phyloP scores from a whole-genome alignment of 1,140 invertebrate genomes.

The Hypothenemus hampei region DNA sequence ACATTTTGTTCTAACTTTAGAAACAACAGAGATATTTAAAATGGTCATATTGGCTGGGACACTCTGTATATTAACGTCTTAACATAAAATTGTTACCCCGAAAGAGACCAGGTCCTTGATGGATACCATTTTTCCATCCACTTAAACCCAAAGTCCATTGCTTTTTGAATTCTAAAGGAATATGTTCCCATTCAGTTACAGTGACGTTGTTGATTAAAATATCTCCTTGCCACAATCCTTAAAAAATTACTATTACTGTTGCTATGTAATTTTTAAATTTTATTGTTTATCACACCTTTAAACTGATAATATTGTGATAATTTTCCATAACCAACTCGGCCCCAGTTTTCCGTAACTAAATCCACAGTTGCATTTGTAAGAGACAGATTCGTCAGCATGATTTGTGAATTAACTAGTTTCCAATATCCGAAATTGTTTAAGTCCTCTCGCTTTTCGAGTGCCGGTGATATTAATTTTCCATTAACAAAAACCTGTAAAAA shows the following conservation, averaged over 20 bases:
- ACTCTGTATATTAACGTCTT: too few species aligned
- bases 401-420: slow-evolving; percentile 39
- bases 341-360: slow-evolving; percentile 57
- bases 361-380: slow-evolving; percentile 44
- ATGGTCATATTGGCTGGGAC: too few species aligned
- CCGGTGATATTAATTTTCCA: slow-evolving; percentile 42
- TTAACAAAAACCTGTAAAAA: slow-evolving; percentile 44
- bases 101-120: background rate
- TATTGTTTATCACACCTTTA: slow-evolving; percentile 49
- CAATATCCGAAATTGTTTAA: slow-evolving; percentile 49
- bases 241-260: slow-evolving; percentile 29
- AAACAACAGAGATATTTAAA: too few species aligned
- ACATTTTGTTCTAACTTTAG: too few species aligned
- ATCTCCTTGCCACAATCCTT: slow-evolving; percentile 49
- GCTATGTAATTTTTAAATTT: background rate
- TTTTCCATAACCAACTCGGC: slow-evolving; percentile 52
- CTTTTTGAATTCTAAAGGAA: slow-evolving; percentile 50
- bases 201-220: slow-evolving; percentile 45
- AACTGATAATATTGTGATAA: slow-evolving; percentile 45
- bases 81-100: too few species aligned
- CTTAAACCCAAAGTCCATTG: slow-evolving; percentile 37
- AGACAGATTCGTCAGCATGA: slow-evolving; percentile 24
- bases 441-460: slow-evolving; percentile 34
- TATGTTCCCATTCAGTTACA: slow-evolving; percentile 48
- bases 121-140: slow-evolving; percentile 23